These are phyloP conservation scores for Tachystola acroxantha DNA, from an alignment of 2,888 invertebrate genomes.

Conservation along the genomic window DNA sequence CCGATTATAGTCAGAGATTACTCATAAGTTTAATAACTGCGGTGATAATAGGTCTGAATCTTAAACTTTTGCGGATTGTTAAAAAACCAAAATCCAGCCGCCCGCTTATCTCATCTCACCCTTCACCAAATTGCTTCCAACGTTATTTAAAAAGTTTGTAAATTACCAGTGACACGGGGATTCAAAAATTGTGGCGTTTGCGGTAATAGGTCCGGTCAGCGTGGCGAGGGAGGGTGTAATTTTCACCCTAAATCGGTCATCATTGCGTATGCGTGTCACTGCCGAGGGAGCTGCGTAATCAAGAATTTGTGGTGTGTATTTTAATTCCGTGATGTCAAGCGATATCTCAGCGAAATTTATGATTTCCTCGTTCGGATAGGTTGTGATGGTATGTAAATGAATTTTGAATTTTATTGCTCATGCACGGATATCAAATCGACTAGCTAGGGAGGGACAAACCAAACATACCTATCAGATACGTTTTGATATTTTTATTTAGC, in stretches of 20 bases:
- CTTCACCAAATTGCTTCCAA: conserved; percentile 2
- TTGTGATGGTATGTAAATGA: conserved; percentile 14
- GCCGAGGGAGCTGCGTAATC: conserved; percentile 30
- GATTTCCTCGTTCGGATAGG: conserved; percentile 22
- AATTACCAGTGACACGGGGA: background rate
- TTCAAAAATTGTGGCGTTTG: background rate
- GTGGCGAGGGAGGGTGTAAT: conserved; percentile 31
- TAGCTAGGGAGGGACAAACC: no score
- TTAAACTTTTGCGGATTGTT: background rate
- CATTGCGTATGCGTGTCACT: conserved; percentile 32
- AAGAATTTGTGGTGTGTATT: conserved; percentile 34
- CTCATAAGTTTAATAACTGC: no score
- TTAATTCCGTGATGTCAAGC: conserved; percentile 36
- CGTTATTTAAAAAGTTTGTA: background rate
- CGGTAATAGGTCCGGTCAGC: conserved; percentile 7
- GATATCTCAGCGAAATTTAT: conserved; percentile 37
- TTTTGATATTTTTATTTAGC: no score
- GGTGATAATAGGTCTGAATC: background rate
- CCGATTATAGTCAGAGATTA: no score
- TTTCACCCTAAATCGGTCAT: conserved; percentile 45
- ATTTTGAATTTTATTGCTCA: conserved; percentile 12
- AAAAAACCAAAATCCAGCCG: background rate
- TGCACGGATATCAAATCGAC: no score
- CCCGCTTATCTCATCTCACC: background rate
- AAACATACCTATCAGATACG: no score